Evolutionary conservation across 2,113 vertebrate genomes (phyloP).

Genomic region (Paradoxurus hermaphroditus): DNA sequence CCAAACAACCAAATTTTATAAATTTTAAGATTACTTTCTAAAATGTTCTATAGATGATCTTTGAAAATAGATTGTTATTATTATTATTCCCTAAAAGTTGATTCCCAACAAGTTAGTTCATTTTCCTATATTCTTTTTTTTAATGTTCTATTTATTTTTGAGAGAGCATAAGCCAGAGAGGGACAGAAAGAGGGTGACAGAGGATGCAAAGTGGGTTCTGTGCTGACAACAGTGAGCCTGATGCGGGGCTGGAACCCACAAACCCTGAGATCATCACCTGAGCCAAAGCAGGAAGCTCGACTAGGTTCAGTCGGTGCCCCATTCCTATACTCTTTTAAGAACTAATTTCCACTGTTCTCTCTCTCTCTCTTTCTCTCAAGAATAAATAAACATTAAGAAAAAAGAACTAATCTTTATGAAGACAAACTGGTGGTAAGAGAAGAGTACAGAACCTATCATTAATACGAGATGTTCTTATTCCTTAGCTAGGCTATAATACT

Average conservation of each 20-base stretch:
- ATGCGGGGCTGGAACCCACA: too few species aligned
- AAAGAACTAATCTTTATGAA: background rate
- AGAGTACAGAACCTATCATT: background rate
- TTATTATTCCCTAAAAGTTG: background rate
- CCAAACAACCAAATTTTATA: background rate
- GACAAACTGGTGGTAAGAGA: background rate
- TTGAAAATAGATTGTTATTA: background rate
- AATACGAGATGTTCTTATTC: background rate
- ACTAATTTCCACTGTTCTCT: background rate
- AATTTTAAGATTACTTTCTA: background rate
- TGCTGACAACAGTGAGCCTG: too few species aligned
- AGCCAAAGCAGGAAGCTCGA: too few species aligned
- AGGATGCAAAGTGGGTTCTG: too few species aligned
- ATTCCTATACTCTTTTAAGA: background rate
- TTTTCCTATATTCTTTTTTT: background rate
- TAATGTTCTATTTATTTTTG: too few species aligned
- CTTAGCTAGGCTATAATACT: background rate
- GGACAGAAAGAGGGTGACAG: too few species aligned
- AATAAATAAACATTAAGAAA: too few species aligned
- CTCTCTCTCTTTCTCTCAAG: too few species aligned
- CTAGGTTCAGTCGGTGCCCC: too few species aligned
- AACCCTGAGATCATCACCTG: too few species aligned
- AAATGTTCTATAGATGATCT: background rate
- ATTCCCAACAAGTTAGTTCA: background rate
- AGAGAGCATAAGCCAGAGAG: too few species aligned